phyloP scores from a whole-genome alignment of 2,888 invertebrate genomes.

The Eueremaeus valkanovi region DNA sequence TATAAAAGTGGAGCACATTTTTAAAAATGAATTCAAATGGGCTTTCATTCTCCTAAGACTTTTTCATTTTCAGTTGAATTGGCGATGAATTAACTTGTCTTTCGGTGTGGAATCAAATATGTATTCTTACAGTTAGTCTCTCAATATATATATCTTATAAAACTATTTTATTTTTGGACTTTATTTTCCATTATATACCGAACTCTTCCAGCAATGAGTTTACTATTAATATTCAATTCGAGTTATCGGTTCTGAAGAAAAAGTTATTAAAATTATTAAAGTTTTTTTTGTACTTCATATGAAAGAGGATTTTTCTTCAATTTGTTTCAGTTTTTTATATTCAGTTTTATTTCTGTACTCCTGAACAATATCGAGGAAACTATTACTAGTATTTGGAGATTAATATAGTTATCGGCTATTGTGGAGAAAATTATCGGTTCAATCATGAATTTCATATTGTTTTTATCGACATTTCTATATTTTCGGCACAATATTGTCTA shows the following conservation, averaged over 20 bases:
- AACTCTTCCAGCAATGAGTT: slow-evolving; percentile 3
- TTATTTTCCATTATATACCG: background rate
- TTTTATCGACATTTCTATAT: background rate
- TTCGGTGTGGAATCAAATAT: background rate
- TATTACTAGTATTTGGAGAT: too few species aligned
- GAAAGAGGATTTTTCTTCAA: too few species aligned
- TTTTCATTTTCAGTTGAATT: slow-evolving; percentile 18
- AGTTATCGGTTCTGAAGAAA: too few species aligned
- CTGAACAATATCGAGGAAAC: too few species aligned
- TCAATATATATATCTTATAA: background rate
- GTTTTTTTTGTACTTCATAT: too few species aligned
- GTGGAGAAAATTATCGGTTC: background rate
- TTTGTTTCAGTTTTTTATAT: too few species aligned
- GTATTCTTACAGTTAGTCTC: background rate
- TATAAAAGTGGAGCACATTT: slow-evolving; percentile 29
- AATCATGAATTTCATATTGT: background rate
- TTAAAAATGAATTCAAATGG: slow-evolving; percentile 27
- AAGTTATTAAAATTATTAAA: too few species aligned
- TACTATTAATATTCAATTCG: background rate
- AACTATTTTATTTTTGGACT: background rate
- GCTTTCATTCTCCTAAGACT: slow-evolving; percentile 4
- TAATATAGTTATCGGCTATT: too few species aligned
- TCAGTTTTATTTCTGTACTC: too few species aligned
- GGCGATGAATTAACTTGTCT: slow-evolving; percentile 17
- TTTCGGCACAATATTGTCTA: background rate